Base-by-base conservation (phyloP, 2,888 invertebrate species). In the Drosophila meridionalis region DNA sequence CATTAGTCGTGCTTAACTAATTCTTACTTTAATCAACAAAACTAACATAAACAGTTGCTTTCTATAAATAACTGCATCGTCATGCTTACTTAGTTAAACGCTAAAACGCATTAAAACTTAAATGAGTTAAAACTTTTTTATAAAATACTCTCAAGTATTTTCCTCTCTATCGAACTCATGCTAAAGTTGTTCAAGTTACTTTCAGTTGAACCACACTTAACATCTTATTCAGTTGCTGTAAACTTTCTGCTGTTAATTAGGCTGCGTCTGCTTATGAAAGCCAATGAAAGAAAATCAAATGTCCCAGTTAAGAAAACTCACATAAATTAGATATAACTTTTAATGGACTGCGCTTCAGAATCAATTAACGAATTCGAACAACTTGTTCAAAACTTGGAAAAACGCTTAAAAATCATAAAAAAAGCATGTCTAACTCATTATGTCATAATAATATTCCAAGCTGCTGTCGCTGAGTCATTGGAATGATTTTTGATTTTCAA, bases 401-500 rank as follows among this genome's bases (percentile, higher is more conserved):
- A 65, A 50, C 47, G 76, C 67, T 79, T 68, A 57, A 76, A 70
- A 28, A 42, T 36, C 3, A 53, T 28, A 4, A 42, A n/a, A 14
- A 59, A 62, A 48, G n/a, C n/a, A 32, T 9, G 9, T 50, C 50
- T 53, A 76, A 66, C 45, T 67, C 53, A 63, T 55, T 62, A 59
- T 43, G 48, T 40, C 53, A 42, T 60, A 43, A 61, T 62, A 62
- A 26, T 38, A 32, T 45, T 3, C 40, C 55, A 61, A 73, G 55
- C 52, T 63, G 48, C 34, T 48, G 69, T 68, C 73, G 78, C 80
- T 86, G 83, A 77, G 48, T 82, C 87, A 80, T 83, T 71, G 82
- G 82, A 75, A 82, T 78, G 60, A 78, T 79, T 78, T 86, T 86
- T 82, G 69, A 80, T 86, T 82, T 80, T 76, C 76, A 80, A 79